Percentiles rank a stretch among this genome's conserved stretches.
phyloP scores from a whole-genome alignment of 2,113 vertebrate species.

The Heterotilapia buettikoferi region DNA sequence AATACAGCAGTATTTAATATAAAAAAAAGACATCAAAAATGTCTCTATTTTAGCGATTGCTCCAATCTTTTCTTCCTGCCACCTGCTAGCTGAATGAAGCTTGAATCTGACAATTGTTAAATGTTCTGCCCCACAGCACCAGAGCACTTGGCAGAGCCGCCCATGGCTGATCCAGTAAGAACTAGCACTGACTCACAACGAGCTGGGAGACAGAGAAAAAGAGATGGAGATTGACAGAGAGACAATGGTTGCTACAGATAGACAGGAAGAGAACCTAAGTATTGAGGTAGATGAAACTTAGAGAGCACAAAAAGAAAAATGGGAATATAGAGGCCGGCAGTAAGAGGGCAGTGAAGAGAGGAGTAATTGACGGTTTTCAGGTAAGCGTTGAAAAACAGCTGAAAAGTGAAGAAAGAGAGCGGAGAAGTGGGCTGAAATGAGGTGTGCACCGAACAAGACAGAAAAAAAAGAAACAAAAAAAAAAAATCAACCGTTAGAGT shows the following conservation, averaged over 20 bases:
- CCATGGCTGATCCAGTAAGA: slow-evolving; percentile 49
- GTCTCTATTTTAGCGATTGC: not conserved
- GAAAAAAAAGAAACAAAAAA: not conserved
- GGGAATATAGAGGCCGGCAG: not conserved
- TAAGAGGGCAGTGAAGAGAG: slow-evolving; percentile 3
- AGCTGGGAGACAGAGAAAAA: slow-evolving; percentile 15
- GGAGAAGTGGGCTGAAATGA: slow-evolving; percentile 18
- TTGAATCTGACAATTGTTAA: slow-evolving; percentile 44
- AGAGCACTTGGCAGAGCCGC: slow-evolving; percentile 39
- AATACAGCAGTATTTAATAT: not conserved
- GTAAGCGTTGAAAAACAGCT: not conserved
- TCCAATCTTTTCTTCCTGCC: slow-evolving; percentile 2
- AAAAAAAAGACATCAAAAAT: slow-evolving; percentile 6
- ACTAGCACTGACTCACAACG: slow-evolving; percentile 40
- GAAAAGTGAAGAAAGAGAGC: not conserved
- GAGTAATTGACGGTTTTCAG: not conserved
- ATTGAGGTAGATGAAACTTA: not conserved
- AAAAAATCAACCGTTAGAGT: not conserved
- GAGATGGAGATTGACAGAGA: slow-evolving; percentile 20
- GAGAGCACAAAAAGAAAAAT: not conserved
- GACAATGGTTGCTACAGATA: not conserved
- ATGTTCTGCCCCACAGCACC: slow-evolving; percentile 36
- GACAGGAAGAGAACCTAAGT: not conserved
- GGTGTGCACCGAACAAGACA: not conserved
- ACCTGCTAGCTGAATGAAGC: slow-evolving; percentile 38